phyloP scores from a whole-genome alignment of 2,797 vertebrate genomes.

The Leontocebus nigricollis region DNA sequence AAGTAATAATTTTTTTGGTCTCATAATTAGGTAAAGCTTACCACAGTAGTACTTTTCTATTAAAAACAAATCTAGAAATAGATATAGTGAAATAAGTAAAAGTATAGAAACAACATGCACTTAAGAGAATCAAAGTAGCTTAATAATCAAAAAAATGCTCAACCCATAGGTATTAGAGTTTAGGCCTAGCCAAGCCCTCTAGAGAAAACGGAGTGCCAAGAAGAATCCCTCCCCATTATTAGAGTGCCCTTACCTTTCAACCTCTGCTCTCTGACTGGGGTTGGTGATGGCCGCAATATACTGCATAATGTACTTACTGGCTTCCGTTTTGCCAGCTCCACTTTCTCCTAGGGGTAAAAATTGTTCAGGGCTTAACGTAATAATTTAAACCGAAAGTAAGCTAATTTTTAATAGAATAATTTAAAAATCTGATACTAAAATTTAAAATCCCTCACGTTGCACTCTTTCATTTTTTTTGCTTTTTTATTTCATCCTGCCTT shows the following conservation, averaged over 20 bases:
- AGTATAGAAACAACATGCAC: not conserved
- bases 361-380: not conserved
- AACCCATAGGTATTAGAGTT: not conserved
- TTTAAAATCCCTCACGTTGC: not conserved
- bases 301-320: constrained; percentile 99
- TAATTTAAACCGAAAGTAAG: constrained; percentile 30
- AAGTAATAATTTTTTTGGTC: not conserved
- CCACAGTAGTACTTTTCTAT: not conserved
- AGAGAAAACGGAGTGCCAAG: not conserved
- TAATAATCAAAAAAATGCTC: not conserved
- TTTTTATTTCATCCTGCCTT: not conserved
- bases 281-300: constrained; percentile 99
- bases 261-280: constrained; percentile 96
- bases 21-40: constrained; percentile 9
- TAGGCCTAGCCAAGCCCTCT: not conserved
- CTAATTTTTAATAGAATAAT: constrained; percentile 1
- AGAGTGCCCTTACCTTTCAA: constrained; percentile 92
- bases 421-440: not conserved
- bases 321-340: constrained; percentile 98
- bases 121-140: not conserved
- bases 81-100: not conserved
- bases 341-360: constrained; percentile 92
- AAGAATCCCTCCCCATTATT: not conserved
- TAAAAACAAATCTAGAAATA: not conserved
- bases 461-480: not conserved